Percentiles rank a stretch among this genome's conserved stretches.
Evolutionary conservation across 2,113 vertebrate genomes (phyloP).

Genomic region (Tragelaphus strepsiceros): DNA sequence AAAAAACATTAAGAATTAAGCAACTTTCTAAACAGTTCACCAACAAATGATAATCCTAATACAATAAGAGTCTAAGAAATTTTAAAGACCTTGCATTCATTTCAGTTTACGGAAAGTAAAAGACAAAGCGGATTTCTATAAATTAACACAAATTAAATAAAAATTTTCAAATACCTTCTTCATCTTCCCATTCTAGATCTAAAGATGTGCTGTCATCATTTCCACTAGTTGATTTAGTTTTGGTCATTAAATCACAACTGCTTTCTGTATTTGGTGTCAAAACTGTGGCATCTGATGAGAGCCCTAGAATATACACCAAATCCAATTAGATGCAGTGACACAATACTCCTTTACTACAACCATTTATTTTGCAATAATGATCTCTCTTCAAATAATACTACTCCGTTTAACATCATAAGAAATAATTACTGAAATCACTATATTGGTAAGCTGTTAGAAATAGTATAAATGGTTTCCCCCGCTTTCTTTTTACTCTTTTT

Average conservation of each 20-base stretch:
- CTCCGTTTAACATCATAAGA: background rate
- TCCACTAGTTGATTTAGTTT: slow-evolving; percentile 92
- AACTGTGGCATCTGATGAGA: slow-evolving; percentile 91
- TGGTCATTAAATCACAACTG: slow-evolving; percentile 95
- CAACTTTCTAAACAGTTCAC: background rate
- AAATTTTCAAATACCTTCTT: slow-evolving; percentile 87
- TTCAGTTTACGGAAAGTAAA: slow-evolving; percentile 10
- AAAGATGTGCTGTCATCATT: slow-evolving; percentile 95
- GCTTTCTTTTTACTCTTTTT: background rate
- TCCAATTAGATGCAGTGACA: background rate
- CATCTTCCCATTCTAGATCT: slow-evolving; percentile 98
- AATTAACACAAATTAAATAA: background rate
- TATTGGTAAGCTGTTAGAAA: background rate
- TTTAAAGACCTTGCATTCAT: background rate
- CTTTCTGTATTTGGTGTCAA: slow-evolving; percentile 95
- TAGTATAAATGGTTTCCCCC: accelerated
- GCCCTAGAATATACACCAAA: slow-evolving; percentile 78
- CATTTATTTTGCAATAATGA: background rate
- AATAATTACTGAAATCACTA: background rate
- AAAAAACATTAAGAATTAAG: slow-evolving; percentile 14
- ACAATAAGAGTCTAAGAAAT: background rate
- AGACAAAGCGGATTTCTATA: background rate
- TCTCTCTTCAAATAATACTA: background rate
- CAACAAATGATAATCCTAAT: background rate
- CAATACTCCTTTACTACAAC: background rate